Evolutionary conservation across 1,140 invertebrate species (phyloP).

Genomic region (Pantala flavescens): DNA sequence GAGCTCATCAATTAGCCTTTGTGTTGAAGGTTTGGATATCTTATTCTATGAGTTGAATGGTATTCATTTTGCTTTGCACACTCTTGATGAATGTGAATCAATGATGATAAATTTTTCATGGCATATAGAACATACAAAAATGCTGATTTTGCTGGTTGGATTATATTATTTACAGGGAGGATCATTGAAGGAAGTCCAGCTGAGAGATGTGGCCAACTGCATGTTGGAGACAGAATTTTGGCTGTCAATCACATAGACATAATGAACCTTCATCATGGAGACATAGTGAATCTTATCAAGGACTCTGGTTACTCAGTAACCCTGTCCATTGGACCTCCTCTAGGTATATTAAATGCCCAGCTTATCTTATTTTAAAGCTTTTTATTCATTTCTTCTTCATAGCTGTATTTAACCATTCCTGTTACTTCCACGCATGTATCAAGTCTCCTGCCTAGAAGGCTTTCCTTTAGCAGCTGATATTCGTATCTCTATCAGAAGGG

Average conservation of each 20-base stretch:
- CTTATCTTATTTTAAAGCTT: constrained; percentile 19
- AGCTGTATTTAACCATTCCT: background rate
- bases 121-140: too few species aligned
- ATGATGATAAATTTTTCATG: too few species aligned
- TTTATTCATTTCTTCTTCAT: background rate
- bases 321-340: constrained; percentile 69
- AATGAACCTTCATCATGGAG: constrained; percentile 84
- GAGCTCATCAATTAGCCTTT: too few species aligned
- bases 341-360: constrained; percentile 33
- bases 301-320: constrained; percentile 86
- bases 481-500: too few species aligned
- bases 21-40: too few species aligned
- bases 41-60: too few species aligned
- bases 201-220: constrained; percentile 76
- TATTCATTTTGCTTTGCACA: too few species aligned
- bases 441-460: too few species aligned
- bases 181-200: constrained; percentile 93
- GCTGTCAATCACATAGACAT: constrained; percentile 92
- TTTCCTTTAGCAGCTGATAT: too few species aligned
- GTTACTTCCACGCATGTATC: too few species aligned
- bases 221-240: constrained; percentile 90
- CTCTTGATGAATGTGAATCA: too few species aligned
- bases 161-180: constrained; percentile 47
- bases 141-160: too few species aligned
- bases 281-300: constrained; percentile 91